These are phyloP conservation scores for Erythrocercus mccallii DNA, from an alignment of 2,113 vertebrate genomes.

Conservation along the genomic window DNA sequence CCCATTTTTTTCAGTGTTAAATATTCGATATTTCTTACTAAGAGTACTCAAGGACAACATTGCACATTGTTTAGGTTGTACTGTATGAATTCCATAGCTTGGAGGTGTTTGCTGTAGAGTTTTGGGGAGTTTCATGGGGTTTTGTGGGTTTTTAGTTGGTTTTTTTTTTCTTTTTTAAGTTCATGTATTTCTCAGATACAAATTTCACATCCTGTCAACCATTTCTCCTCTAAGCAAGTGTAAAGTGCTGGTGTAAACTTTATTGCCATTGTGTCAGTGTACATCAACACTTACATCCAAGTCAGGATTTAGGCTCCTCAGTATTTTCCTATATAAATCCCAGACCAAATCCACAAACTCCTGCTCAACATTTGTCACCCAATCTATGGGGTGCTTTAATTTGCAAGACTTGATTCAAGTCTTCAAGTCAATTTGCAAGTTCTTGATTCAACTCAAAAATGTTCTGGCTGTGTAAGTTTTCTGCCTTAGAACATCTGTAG, in stretches of 20 bases:
- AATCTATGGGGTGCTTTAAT: rapidly evolving
- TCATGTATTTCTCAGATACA: neutral
- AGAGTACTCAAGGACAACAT: neutral
- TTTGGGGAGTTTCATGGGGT: neutral
- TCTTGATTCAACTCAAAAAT: neutral
- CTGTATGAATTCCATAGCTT: neutral
- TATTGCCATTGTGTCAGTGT: neutral
- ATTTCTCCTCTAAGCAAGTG: neutral
- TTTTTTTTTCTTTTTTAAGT: neutral
- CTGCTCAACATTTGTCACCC: neutral
- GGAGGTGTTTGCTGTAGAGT: neutral
- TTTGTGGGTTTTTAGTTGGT: rapidly evolving
- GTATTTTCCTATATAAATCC: neutral
- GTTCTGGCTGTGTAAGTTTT: neutral
- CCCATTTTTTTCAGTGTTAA: neutral
- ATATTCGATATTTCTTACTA: neutral
- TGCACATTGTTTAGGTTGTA: neutral
- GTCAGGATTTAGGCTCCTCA: neutral
- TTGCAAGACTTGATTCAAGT: too few species aligned
- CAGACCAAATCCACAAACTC: neutral
- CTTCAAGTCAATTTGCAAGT: too few species aligned
- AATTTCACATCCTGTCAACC: neutral
- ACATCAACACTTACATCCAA: neutral
- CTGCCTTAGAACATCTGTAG: neutral
- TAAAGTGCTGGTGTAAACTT: neutral